Evolutionary conservation across 1,140 invertebrate genomes (phyloP), one percentile per base, ranked within the genome.

Genomic region (Drosophila oshimai): DNA sequence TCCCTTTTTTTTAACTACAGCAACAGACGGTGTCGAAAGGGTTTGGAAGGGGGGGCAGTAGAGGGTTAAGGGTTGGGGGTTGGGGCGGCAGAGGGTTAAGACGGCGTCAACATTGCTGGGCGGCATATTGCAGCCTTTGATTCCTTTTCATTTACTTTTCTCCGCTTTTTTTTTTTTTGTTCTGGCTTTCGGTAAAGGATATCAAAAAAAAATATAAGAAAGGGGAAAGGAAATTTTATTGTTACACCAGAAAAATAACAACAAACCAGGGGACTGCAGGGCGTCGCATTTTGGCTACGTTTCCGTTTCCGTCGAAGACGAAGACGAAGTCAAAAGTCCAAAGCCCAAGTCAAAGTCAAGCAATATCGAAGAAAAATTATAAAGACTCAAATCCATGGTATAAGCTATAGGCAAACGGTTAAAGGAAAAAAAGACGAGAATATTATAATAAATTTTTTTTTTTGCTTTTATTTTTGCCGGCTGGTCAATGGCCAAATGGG

Each of bases 231-330:
- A 53, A 68, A 80, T 80, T 86, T 76, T 87, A 86, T 86, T 86
- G 80, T 86, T 86, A 83, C 76, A 86, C 81, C 75, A 86, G 65
- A 80, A 86, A 84, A 84, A 84, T 84, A 84, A 86, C 80, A 84
- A 86, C 80, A 80, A 68, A 7, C 0, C 68, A 29, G 6, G 0
- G 2, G 47, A 44, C 77, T 83, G 74, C 61, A 78, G 75, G 71
- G 76, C 80, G 80, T 87, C 80, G 80, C 80, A 86, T 84, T 84
- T 84, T 80, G 75, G 71, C 81, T 86, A 79, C 75, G 80, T 86
- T 84, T 84, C 80, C 80, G 80, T 87, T 84, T 84, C 80, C 80
- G 80, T 79, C 80, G 36, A 84, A 65, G 62, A 58, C 55, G 44
- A 46, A 46, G 44, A 50, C 53, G 29, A 46, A 57, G 53, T 57